Evolutionary conservation across 2,797 vertebrate species (phyloP), one percentile per base, ranked within the genome.

Genomic region (Sebastes minor): DNA sequence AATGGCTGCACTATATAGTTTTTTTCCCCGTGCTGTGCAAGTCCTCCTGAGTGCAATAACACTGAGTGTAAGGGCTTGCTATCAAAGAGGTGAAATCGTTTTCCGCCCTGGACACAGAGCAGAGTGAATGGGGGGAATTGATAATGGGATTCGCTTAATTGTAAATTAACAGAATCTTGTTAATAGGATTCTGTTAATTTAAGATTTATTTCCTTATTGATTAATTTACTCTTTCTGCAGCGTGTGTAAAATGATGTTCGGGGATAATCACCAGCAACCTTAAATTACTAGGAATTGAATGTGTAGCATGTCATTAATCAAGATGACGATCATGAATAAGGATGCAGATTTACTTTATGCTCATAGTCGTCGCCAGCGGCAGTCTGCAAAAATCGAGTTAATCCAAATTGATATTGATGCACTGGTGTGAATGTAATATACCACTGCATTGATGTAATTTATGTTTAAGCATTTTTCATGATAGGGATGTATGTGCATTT

Each of bases 1-100:
- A 96, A 96, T 95, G 95, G 92, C 87, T 76, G 86, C 80, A 81
- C 95, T 94, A 94, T 94, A 93, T 94, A 88, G 92, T 90, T 87
- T 86, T 89, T 85, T 27, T 16, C 13, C 83, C 88, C 38, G 72
- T 65, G 83, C 86, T 87, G 81, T 89, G 89, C 82, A 87, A 94
- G 91, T 91, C 92, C 92, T 93, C 91, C 80, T 28, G 93, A 92
- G 91, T 88, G 90, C 91, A 94, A 92, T 94, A 94, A 92, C 91
- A 93, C 84, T 90, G 91, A 93, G 89, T 71, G 85, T 86, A 83
- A 87, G 90, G 91, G 90, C 86, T 89, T 78, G 86, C 89, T 89
- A 87, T 91, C 89, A 84, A 69, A 80, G 85, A 91, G 81, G 87
- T 86, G 87, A 89, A 88, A 92, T 90, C 80, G 90, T 91, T 91